Percentiles rank a stretch among this genome's conserved stretches.
phyloP scores from a whole-genome alignment of 2,888 invertebrate genomes.

The Apamea crenata region DNA sequence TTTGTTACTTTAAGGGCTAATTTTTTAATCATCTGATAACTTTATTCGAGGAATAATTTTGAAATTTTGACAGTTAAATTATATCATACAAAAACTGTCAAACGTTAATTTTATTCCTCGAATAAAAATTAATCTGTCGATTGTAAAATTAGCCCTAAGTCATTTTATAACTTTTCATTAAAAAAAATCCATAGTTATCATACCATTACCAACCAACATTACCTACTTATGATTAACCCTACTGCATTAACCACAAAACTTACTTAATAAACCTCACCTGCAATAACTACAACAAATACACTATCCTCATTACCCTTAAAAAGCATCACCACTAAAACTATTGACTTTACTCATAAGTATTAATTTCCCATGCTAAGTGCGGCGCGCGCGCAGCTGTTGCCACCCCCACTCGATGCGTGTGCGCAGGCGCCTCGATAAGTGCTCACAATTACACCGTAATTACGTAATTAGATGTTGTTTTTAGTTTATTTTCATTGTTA shows the following conservation, averaged over 20 bases:
- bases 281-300: neutral
- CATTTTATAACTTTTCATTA: neutral
- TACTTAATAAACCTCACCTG: neutral
- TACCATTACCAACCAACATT: neutral
- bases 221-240: neutral
- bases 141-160: neutral
- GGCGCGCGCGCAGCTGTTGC: slow-evolving; percentile 65
- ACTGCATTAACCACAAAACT: neutral
- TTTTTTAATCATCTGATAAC: too few relatives aligned
- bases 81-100: too few relatives aligned
- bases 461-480: slow-evolving; percentile 57
- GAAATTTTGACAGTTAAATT: too few relatives aligned
- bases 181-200: neutral
- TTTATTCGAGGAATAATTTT: too few relatives aligned
- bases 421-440: slow-evolving; percentile 73
- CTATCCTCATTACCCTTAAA: slow-evolving; percentile 13
- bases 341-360: slow-evolving; percentile 56
- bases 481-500: slow-evolving; percentile 36
- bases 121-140: too few relatives aligned
- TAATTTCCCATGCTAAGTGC: slow-evolving; percentile 58
- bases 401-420: slow-evolving; percentile 56
- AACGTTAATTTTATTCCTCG: too few relatives aligned
- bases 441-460: slow-evolving; percentile 72
- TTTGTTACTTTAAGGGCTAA: neutral
- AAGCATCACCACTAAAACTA: slow-evolving; percentile 26